Percentiles rank a stretch among this genome's conserved stretches.
phyloP scores from a whole-genome alignment of 2,797 vertebrate species.

The Sebastes alutus region DNA sequence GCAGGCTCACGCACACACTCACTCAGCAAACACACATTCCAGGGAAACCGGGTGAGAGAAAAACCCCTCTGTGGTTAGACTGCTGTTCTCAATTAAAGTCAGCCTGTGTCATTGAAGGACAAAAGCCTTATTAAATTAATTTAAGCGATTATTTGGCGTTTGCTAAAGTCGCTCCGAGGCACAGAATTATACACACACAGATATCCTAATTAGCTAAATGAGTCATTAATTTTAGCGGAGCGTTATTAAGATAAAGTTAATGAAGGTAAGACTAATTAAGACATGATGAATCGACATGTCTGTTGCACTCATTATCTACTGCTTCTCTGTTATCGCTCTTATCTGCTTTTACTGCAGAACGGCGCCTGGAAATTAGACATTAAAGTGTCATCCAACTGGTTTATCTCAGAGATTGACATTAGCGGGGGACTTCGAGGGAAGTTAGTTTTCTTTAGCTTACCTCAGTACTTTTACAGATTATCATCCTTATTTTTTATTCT shows the following conservation, averaged over 20 bases:
- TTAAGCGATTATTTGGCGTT: conserved; percentile 51
- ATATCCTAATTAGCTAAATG: conserved; percentile 71
- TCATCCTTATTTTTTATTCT: background rate
- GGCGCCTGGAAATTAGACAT: conserved; percentile 29
- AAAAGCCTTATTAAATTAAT: conserved; percentile 63
- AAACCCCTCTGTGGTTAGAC: conserved; percentile 21
- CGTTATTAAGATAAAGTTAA: conserved; percentile 85
- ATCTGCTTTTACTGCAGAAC: conserved; percentile 57
- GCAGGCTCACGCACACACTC: conserved; percentile 1
- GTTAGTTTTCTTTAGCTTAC: conserved; percentile 20
- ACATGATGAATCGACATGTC: conserved; percentile 78
- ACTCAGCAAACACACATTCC: conserved; percentile 15
- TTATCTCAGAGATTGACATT: conserved; percentile 44
- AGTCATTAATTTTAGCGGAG: conserved; percentile 68
- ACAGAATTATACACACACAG: conserved; percentile 32
- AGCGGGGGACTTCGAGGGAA: conserved; percentile 5
- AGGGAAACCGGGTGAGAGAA: conserved; percentile 2
- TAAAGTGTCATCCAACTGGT: conserved; percentile 39
- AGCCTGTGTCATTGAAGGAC: conserved; percentile 65
- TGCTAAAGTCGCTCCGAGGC: conserved; percentile 53
- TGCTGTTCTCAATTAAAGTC: conserved; percentile 34
- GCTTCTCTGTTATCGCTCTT: conserved; percentile 46
- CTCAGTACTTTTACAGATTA: conserved; percentile 13
- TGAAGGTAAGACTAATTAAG: conserved; percentile 82
- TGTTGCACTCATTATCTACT: conserved; percentile 63